Evolutionary conservation across 2,888 invertebrate species (phyloP), one percentile per base, ranked within the genome.

Genomic region (Agriopis aurantiaria): DNA sequence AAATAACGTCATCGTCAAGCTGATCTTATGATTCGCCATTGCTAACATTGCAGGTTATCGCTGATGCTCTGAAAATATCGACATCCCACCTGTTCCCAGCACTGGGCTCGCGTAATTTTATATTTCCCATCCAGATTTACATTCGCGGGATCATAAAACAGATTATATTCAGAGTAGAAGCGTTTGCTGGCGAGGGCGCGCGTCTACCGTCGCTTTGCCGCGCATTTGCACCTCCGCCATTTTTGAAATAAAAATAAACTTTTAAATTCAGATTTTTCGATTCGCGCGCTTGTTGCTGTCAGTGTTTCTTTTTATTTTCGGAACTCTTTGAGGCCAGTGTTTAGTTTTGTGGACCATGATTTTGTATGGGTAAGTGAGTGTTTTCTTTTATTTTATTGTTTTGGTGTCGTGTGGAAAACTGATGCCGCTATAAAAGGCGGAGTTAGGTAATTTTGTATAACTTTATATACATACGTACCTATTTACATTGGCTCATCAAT

Each of bases 281-380:
- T 71, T 71, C 66, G 67, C 69, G 65, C 68, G 57, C 55, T 64
- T 71, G 63, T 69, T 64, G 52, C 62, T 64, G 70, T 45, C 58
- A 68, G 65, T 73, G 72, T 69, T 66, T 60, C 45, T 45, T 64
- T 66, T 73, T 67, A 65, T 11, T 49, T 60, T 66, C 71, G 72
- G 75, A 71, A 77, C 64, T 79, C 77, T 82, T 83, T 81, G 78
- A 75, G 80, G 66, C 70, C 59, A 70, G 83, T 80, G 75, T 60
- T 79, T 78, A 73, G 71, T 81, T 80, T 79, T 77, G 60, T 52
- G 83, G 84, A 87, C 78, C 75, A 92, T 92, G 92, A 90, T 92
- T 84, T 89, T 92, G 82, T 85, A 87, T 81, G 79, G 92, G 92
- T 92, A 81, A 92, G 92, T 92, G 77, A 88, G 88, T 89, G 88